Percentiles rank a stretch among this genome's conserved stretches.
Conservation (phyloP, 2,797 vertebrate genomes). For the Hoplostethus mediterraneus region DNA sequence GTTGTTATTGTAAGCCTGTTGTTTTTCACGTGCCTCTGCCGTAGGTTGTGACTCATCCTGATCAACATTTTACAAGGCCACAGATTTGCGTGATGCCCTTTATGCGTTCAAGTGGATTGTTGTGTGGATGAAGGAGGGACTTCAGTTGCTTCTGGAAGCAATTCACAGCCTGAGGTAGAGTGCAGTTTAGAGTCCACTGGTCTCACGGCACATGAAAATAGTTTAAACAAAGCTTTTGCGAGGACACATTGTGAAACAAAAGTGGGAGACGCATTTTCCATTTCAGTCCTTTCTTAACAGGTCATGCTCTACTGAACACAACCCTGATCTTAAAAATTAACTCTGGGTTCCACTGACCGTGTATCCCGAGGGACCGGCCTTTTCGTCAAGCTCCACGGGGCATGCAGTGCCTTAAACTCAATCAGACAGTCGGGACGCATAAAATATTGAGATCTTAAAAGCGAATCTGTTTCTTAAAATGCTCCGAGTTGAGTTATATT, state of each 20-base stretch:
- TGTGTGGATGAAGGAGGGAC: conserved; percentile 16
- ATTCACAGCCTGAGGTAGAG: conserved; percentile 22
- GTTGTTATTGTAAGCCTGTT: conserved; percentile 76
- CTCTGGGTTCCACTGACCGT: conserved; percentile 73
- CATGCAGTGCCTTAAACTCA: conserved; percentile 68
- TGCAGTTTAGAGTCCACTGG: conserved; percentile 35
- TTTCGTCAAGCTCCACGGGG: conserved; percentile 53
- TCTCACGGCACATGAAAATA: conserved; percentile 63
- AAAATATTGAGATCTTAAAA: conserved; percentile 86
- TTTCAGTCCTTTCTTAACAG: conserved; percentile 74
- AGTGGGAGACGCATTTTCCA: conserved; percentile 67
- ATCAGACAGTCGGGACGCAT: conserved; percentile 75
- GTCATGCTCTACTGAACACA: conserved; percentile 75
- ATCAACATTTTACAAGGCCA: conserved; percentile 40
- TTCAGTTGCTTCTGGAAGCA: conserved; percentile 5
- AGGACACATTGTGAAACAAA: conserved; percentile 55
- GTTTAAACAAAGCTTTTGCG: conserved; percentile 73
- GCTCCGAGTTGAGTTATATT: conserved; percentile 75
- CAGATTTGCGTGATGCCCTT: conserved; percentile 44
- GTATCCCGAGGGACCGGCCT: conserved; percentile 67
- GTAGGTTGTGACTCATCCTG: conserved; percentile 37
- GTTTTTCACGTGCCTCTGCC: conserved; percentile 62
- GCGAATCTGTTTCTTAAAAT: conserved; percentile 77
- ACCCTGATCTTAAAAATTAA: conserved; percentile 73
- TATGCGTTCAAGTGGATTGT: conserved; percentile 31